Percentiles rank a stretch among this genome's conserved stretches.
Conservation (phyloP, 2,888 invertebrate genomes). For the Seladonia tumulorum region DNA sequence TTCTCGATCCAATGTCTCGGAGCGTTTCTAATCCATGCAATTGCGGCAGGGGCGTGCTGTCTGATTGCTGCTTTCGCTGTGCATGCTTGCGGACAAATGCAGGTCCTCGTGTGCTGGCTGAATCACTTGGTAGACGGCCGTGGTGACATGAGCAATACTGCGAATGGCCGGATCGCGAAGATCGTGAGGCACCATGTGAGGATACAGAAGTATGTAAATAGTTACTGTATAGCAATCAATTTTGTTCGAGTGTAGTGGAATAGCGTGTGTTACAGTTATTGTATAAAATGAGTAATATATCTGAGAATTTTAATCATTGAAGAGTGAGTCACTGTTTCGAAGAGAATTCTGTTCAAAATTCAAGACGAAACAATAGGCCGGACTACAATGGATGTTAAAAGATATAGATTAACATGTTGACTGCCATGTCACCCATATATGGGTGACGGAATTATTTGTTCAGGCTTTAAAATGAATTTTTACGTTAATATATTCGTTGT, state of each 20-base stretch:
- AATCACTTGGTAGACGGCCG: conserved; percentile 49
- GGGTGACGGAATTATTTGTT: too few species aligned
- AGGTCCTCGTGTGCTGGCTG: conserved; percentile 59
- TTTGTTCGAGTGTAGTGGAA: neutral
- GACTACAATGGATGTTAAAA: too few species aligned
- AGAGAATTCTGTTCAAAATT: too few species aligned
- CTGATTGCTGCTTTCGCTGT: conserved; percentile 62
- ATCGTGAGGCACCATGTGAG: conserved; percentile 62
- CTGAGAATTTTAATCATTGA: too few species aligned
- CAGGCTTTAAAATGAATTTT: too few species aligned
- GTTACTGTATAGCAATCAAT: neutral
- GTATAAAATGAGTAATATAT: too few species aligned
- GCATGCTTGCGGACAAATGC: conserved; percentile 71
- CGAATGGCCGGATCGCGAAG: conserved; percentile 38
- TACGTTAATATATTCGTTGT: too few species aligned
- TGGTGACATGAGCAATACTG: neutral
- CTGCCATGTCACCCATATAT: too few species aligned
- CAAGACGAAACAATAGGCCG: too few species aligned
- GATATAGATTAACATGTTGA: too few species aligned
- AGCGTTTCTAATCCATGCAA: conserved; percentile 45
- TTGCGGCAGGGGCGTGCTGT: conserved; percentile 55
- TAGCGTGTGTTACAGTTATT: neutral
- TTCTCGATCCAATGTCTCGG: conserved; percentile 48
- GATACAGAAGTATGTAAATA: conserved; percentile 43
- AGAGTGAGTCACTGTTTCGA: too few species aligned